Percentiles rank a stretch among this genome's conserved stretches.
Conservation (phyloP, 2,797 vertebrate genomes). For the Galaxias olidus region DNA sequence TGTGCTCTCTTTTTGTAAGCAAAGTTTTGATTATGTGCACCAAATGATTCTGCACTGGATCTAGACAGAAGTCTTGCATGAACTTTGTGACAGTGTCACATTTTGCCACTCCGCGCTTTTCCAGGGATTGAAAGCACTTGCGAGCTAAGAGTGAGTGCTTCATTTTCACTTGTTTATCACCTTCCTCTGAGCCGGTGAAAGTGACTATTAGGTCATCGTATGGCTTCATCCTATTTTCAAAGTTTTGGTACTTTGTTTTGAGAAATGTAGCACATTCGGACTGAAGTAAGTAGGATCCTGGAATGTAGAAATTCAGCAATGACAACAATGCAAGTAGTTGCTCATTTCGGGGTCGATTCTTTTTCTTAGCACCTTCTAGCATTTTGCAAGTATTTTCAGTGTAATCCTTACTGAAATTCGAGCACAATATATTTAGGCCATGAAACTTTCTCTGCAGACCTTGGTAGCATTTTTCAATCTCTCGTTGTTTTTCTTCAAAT, state of each 20-base stretch:
- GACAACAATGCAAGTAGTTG: conserved; percentile 12
- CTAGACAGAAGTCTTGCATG: not conserved
- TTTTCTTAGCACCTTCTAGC: not conserved
- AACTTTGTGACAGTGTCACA: not conserved
- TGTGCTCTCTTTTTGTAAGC: conserved; percentile 27
- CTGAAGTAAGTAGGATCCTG: conserved; percentile 27
- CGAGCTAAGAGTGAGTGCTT: not conserved
- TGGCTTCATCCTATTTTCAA: conserved; percentile 31
- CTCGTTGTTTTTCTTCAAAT: not conserved
- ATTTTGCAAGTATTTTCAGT: not conserved
- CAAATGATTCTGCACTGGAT: not conserved
- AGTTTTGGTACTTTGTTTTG: conserved; percentile 50
- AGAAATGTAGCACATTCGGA: conserved; percentile 45
- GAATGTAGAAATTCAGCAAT: conserved; percentile 27
- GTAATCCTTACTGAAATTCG: not conserved
- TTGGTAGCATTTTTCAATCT: not conserved
- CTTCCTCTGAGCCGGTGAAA: not conserved
- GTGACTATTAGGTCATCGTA: conserved; percentile 11
- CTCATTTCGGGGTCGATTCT: not conserved
- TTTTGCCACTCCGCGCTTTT: not conserved
- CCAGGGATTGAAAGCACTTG: not conserved
- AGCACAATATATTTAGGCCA: not conserved
- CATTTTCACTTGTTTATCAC: not conserved
- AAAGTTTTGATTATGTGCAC: conserved; percentile 11
- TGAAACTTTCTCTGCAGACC: not conserved